Evolutionary conservation across 2,113 vertebrate species (phyloP).

Genomic region (Caracal caracal): DNA sequence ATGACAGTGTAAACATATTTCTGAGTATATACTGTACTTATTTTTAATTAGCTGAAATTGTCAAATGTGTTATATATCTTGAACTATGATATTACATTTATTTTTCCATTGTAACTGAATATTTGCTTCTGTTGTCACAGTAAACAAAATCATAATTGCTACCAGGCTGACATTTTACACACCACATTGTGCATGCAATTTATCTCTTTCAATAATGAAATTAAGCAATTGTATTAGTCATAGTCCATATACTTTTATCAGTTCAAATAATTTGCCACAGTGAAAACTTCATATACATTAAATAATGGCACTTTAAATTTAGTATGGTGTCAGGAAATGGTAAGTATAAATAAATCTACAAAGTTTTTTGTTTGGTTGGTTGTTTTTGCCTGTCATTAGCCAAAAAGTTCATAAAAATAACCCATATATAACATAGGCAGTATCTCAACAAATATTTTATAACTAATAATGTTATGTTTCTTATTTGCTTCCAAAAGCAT

Average conservation of each 20-base stretch:
- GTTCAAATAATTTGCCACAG: conserved; percentile 51
- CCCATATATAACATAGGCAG: background rate
- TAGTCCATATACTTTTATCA: background rate
- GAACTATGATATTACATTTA: background rate
- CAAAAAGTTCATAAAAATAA: background rate
- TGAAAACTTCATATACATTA: background rate
- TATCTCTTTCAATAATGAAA: background rate
- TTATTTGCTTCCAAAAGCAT: background rate
- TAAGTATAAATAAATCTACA: background rate
- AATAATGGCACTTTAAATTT: background rate
- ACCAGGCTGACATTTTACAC: conserved; percentile 20
- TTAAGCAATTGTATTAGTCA: background rate
- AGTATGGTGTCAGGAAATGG: background rate
- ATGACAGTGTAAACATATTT: background rate
- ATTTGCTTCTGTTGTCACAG: conserved; percentile 51
- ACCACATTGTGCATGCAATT: background rate
- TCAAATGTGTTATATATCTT: background rate
- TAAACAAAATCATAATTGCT: conserved; percentile 39
- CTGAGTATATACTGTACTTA: background rate
- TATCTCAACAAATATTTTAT: background rate
- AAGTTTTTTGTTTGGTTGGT: background rate
- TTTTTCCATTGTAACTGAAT: background rate
- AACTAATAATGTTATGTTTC: background rate
- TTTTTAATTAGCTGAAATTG: background rate
- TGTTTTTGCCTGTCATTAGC: background rate